Base-by-base conservation (phyloP, 2,113 vertebrate species). In the Ptilonorhynchus violaceus region DNA sequence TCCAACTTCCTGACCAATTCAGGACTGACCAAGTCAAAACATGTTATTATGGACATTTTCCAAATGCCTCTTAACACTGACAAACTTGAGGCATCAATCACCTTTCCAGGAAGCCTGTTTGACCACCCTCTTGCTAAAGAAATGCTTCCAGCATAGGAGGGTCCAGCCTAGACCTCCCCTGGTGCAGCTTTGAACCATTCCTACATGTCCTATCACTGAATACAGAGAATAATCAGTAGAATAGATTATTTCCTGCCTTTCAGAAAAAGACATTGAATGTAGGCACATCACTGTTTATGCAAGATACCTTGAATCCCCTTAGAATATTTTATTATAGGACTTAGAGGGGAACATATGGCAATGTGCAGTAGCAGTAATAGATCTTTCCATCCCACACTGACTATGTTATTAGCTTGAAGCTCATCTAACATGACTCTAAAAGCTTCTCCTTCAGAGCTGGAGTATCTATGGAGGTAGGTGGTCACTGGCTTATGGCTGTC, bases 141-240 rank as follows among this genome's bases (percentile, higher is more conserved):
- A 63, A 47, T 42, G 11, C 30, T 64, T 88, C 35, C 16, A n/a
- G n/a, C n/a, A n/a, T n/a, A n/a, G n/a, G n/a, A n/a, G n/a, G n/a
- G n/a, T 41, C 49, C 75, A 56, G 16, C 35, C 21, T 64, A 72
- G 50, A 18, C 6, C 16, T 56, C 17, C 14, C 16, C 14, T 27
- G 21, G 17, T 10, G 63, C 31, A 56, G 25, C 6, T 64, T 64
- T 82, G 42, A 49, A 49, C 13, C 7, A 22, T 77, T 62, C 15
- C 27, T 14, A 27, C 0, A 8, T 2, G 2, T 59, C 18, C 15
- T 67, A 4, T 67, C 20, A 47, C 7, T 35, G 11, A 27, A 62
- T 47, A 58, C 7, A 67, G 30, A 35, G n/a, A 88, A 58, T 35
- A 60, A 69, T 46, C 55, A 75, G 44, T 37, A 74, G 30, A 66